phyloP scores from a whole-genome alignment of 2,888 invertebrate genomes.

The Cheilosia vulpina region DNA sequence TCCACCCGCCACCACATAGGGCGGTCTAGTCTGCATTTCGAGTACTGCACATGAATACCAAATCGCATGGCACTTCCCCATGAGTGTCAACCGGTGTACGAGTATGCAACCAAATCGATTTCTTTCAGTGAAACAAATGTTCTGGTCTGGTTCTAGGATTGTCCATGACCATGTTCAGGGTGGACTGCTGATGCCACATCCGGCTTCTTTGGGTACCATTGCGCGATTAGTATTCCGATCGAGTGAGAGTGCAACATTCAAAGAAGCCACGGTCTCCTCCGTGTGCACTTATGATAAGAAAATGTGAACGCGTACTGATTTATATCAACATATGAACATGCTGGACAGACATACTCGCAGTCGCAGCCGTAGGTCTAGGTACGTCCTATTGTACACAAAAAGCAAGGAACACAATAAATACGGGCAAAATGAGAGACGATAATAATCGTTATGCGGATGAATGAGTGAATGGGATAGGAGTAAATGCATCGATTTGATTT shows the following conservation, averaged over 20 bases:
- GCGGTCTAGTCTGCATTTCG: constrained; percentile 74
- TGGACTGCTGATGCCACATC: constrained; percentile 71
- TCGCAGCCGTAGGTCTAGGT: background rate
- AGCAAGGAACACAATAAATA: constrained; percentile 52
- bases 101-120: constrained; percentile 64
- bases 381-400: constrained; percentile 28
- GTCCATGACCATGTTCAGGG: constrained; percentile 69
- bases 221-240: constrained; percentile 69
- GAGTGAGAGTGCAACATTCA: constrained; percentile 73
- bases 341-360: constrained; percentile 34
- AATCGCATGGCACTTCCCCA: constrained; percentile 72
- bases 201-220: constrained; percentile 65
- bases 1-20: constrained; percentile 68
- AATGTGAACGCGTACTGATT: constrained; percentile 75
- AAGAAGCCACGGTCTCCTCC: constrained; percentile 50
- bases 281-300: constrained; percentile 72
- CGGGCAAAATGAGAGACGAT: constrained; percentile 41
- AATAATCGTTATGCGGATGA: constrained; percentile 59
- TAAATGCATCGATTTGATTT: constrained; percentile 59
- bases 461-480: constrained; percentile 33
- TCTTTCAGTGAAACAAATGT: constrained; percentile 69
- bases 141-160: constrained; percentile 74
- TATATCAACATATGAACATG: constrained; percentile 71
- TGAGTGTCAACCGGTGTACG: constrained; percentile 51
- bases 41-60: constrained; percentile 70